A percentile compares a stretch with the other conserved stretches of the same genome.
These are phyloP conservation scores for Meloidogyne chitwoodi DNA, from an alignment of 1,140 invertebrate species.

Conservation along the genomic window DNA sequence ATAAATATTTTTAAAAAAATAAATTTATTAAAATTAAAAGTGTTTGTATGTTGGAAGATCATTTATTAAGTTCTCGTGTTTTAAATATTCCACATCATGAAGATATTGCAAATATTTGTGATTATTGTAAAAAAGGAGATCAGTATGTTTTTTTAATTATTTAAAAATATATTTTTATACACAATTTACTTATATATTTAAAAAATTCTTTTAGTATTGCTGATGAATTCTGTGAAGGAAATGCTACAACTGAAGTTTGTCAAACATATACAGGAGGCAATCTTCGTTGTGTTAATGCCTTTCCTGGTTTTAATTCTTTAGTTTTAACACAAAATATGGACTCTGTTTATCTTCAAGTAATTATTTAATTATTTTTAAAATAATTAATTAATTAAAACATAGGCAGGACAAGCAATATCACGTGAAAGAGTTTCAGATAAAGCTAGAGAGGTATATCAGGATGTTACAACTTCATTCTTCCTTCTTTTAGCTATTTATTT, in stretches of 20 bases:
- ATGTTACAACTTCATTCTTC: conserved; percentile 88
- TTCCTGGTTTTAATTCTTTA: conserved; percentile 39
- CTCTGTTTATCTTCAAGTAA: conserved; percentile 42
- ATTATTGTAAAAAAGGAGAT: conserved; percentile 51
- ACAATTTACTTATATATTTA: no score
- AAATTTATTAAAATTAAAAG: conserved; percentile 43
- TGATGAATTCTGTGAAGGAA: conserved; percentile 47
- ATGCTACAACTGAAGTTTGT: conserved; percentile 41
- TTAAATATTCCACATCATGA: conserved; percentile 40
- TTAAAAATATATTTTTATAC: no score
- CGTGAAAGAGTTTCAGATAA: conserved; percentile 37
- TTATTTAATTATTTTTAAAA: no score
- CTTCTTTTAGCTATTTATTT: conserved; percentile 98
- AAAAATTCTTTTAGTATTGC: conserved; percentile 41
- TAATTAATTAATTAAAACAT: not conserved
- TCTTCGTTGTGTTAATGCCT: conserved; percentile 44
- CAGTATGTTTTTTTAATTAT: conserved; percentile 28
- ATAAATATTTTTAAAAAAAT: no score
- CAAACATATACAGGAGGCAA: conserved; percentile 46
- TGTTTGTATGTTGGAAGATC: conserved; percentile 57
- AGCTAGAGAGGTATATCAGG: conserved; percentile 72
- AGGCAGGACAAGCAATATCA: conserved; percentile 40
- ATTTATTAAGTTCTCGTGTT: conserved; percentile 42
- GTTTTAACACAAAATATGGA: conserved; percentile 40
- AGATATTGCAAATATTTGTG: conserved; percentile 44